phyloP scores from a whole-genome alignment of 1,140 invertebrate genomes.

The Octopus bimaculoides region DNA sequence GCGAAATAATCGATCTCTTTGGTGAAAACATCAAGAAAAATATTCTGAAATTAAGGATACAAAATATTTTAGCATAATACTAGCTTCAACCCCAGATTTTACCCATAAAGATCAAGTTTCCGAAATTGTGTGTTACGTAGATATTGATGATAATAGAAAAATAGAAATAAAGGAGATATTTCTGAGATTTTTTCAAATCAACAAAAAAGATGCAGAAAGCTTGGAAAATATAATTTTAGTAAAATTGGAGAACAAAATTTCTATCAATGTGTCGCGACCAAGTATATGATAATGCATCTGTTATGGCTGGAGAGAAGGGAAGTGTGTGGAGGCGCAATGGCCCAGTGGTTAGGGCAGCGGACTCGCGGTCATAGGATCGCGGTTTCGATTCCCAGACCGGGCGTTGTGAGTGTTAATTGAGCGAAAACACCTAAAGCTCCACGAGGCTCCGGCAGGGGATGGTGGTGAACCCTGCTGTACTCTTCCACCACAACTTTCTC shows the following conservation, averaged over 20 bases:
- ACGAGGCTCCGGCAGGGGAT: too few relatives aligned
- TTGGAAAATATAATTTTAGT: neutral
- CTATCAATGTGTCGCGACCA: constrained; percentile 3
- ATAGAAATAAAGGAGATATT: constrained; percentile 2
- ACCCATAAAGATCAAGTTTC: constrained; percentile 1
- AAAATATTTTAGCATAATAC: constrained; percentile 7
- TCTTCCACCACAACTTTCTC: too few relatives aligned
- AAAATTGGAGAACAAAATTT: constrained; percentile 2
- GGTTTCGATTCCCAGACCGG: too few relatives aligned
- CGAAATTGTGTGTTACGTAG: neutral
- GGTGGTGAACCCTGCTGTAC: too few relatives aligned
- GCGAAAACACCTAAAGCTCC: too few relatives aligned
- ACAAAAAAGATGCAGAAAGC: constrained; percentile 1
- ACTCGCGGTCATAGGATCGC: too few relatives aligned
- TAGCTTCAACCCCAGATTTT: neutral
- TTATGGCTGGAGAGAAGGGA: neutral
- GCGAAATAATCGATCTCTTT: neutral
- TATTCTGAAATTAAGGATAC: constrained; percentile 3
- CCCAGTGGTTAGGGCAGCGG: too few relatives aligned
- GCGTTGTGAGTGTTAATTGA: too few relatives aligned
- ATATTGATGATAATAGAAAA: neutral
- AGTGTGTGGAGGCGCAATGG: too few relatives aligned
- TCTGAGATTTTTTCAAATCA: constrained; percentile 1
- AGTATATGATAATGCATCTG: constrained; percentile 1
- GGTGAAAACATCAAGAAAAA: neutral